Evolutionary conservation across 2,113 vertebrate genomes (phyloP).

Genomic region (Apodemus sylvaticus): DNA sequence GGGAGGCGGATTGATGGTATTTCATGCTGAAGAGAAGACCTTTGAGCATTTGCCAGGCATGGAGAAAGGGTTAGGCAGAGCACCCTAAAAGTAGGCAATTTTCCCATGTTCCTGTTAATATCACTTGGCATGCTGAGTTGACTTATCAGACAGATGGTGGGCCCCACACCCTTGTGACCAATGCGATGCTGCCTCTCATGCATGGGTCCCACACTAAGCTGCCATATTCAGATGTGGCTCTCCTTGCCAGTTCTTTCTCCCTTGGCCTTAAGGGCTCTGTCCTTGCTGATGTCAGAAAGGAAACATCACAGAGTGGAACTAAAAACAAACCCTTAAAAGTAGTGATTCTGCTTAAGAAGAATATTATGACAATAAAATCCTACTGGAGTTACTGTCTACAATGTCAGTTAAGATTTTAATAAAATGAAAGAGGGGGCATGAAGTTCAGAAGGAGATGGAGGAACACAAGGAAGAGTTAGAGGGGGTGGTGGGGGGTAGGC

Average conservation of each 20-base stretch:
- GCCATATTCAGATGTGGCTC: neutral
- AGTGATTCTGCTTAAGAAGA: conserved; percentile 4
- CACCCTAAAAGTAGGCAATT: conserved; percentile 1
- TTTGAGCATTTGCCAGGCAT: conserved; percentile 55
- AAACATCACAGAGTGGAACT: neutral
- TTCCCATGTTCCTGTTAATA: conserved; percentile 61
- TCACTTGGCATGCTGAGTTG: conserved; percentile 57
- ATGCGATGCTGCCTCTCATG: neutral
- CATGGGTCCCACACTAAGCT: neutral
- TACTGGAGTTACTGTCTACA: neutral
- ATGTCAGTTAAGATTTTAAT: conserved; percentile 17
- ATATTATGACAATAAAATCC: conserved; percentile 28
- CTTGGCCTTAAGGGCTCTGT: neutral
- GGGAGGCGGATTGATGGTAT: conserved; percentile 28
- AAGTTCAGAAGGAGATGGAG: neutral
- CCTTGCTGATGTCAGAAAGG: neutral
- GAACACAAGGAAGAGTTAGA: neutral
- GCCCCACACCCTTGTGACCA: neutral
- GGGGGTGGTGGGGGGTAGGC: accelerated
- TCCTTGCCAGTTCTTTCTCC: neutral
- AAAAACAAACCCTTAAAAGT: neutral
- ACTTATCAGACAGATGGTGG: conserved; percentile 57
- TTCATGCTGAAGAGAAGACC: conserved; percentile 51
- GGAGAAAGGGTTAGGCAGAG: conserved; percentile 36
- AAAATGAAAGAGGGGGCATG: neutral